phyloP scores from a whole-genome alignment of 2,113 vertebrate species.

The Macrotis lagotis region DNA sequence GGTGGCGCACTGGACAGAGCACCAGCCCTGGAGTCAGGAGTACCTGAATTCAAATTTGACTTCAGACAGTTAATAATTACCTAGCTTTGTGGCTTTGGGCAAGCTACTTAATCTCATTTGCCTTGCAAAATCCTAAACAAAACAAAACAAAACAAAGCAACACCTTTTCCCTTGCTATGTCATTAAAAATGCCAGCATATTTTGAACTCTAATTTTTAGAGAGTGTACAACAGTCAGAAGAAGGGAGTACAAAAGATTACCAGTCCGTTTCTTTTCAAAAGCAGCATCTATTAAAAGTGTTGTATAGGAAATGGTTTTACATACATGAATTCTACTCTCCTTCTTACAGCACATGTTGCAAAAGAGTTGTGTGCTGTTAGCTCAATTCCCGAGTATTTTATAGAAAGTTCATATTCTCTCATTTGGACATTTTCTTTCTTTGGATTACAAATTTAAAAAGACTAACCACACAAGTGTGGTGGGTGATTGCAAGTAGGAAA shows the following conservation, averaged over 20 bases:
- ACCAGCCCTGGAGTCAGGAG: too few relatives aligned
- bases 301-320: neutral
- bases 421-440: neutral
- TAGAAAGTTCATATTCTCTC: neutral
- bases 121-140: too few relatives aligned
- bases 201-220: neutral
- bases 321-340: neutral
- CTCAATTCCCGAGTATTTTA: neutral
- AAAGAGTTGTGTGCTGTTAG: neutral
- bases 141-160: too few relatives aligned
- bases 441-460: slow-evolving; percentile 9
- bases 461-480: neutral
- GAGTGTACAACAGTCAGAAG: neutral
- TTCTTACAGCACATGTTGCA: neutral
- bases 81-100: too few relatives aligned
- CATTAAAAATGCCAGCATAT: neutral
- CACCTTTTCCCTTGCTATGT: neutral
- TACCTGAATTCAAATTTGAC: too few relatives aligned
- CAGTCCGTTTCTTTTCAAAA: neutral
- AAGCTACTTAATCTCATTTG: too few relatives aligned
- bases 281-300: neutral
- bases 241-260: neutral
- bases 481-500: neutral
- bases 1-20: too few relatives aligned
- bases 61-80: too few relatives aligned